A percentile compares a stretch with the other conserved stretches of the same genome.
These are phyloP conservation scores for Ricordea florida DNA, from an alignment of 92 coral and sea anemone species.

Conservation along the genomic window DNA sequence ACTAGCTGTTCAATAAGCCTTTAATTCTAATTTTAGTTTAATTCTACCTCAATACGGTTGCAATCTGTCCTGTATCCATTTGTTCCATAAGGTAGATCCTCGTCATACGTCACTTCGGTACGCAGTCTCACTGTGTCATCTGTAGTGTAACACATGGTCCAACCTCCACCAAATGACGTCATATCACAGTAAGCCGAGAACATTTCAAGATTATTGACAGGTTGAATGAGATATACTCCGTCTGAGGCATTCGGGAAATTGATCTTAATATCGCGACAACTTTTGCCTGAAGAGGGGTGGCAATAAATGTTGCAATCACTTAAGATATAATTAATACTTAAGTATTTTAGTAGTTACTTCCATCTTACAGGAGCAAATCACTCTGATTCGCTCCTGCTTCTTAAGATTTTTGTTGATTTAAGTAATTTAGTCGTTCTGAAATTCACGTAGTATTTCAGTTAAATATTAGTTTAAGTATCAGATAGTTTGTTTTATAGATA, in stretches of 20 bases:
- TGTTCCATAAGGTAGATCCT: slow-evolving; percentile 16
- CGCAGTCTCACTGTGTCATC: background rate
- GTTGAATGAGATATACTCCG: slow-evolving; percentile 32
- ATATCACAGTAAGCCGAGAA: slow-evolving; percentile 49
- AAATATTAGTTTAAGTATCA: too few species aligned
- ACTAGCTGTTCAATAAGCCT: too few species aligned
- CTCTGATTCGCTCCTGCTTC: too few species aligned
- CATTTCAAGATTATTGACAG: background rate
- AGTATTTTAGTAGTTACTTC: too few species aligned
- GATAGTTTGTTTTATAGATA: too few species aligned
- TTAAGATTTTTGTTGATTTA: too few species aligned
- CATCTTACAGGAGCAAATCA: too few species aligned
- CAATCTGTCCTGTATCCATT: slow-evolving; percentile 53
- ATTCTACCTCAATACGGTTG: slow-evolving; percentile 29
- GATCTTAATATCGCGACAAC: slow-evolving; percentile 18
- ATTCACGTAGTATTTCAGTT: too few species aligned
- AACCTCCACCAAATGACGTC: slow-evolving; percentile 46
- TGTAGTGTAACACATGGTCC: slow-evolving; percentile 60
- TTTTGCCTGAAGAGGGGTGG: background rate
- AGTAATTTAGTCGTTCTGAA: too few species aligned
- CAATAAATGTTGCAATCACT: background rate
- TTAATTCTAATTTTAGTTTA: background rate
- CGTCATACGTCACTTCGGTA: slow-evolving; percentile 27
- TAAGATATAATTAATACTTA: too few species aligned
- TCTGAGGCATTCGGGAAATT: slow-evolving; percentile 8